A percentile compares a stretch with the other conserved stretches of the same genome.
phyloP scores from a whole-genome alignment of 2,888 invertebrate genomes.

The Drosophila incognita region DNA sequence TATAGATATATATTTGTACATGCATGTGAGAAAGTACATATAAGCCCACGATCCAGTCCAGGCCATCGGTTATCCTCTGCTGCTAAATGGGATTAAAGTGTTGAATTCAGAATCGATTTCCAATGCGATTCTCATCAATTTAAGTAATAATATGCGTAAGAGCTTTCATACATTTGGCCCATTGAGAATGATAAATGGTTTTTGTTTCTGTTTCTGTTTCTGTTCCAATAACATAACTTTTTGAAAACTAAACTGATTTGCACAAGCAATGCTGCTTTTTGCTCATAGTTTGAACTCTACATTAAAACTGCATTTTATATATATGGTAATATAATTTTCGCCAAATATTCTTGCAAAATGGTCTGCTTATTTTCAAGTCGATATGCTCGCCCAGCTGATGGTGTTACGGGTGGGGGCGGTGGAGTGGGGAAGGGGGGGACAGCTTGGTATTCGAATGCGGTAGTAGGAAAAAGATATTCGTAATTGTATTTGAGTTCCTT shows the following conservation, averaged over 20 bases:
- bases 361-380: neutral
- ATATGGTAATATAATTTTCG: neutral
- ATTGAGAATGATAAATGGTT: neutral
- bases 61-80: neutral
- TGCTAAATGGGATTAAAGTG: neutral
- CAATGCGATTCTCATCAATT: neutral
- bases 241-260: neutral
- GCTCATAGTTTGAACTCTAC: neutral
- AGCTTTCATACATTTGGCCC: neutral
- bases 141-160: neutral
- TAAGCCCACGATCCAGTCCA: neutral
- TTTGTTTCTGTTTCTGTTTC: neutral
- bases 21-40: neutral
- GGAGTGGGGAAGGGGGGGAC: accelerated
- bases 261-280: neutral
- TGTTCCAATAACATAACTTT: neutral
- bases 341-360: neutral
- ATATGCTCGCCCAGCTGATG: neutral
- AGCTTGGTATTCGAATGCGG: constrained; percentile 15
- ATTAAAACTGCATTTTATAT: neutral
- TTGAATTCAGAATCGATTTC: neutral
- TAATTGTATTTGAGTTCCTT: constrained; percentile 59
- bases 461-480: constrained; percentile 24
- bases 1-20: neutral
- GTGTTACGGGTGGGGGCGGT: neutral